Base-by-base conservation (phyloP, 2,888 invertebrate species). In the Eupithecia subfuscata region DNA sequence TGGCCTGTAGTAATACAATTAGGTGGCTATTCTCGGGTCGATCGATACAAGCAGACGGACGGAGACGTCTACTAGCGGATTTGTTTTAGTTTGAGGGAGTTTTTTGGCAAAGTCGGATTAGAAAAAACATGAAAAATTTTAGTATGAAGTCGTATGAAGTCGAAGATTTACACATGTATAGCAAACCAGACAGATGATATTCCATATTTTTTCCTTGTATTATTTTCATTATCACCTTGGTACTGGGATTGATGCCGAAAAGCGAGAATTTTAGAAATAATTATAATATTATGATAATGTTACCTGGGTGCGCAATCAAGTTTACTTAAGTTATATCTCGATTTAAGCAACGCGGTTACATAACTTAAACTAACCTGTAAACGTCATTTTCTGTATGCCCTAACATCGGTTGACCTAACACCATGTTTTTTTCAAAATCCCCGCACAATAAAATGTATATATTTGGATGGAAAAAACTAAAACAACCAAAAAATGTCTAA, bases 1-100 rank as follows among this genome's bases (percentile, higher is more conserved):
- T 60, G 12, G 34, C 37, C 40, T 69, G 43, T 69, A 8, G 43
- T 69, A 45, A 64, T 64, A 34, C 64, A 18, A 64, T 64, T 64
- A 64, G 64, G 34, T 34, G 64, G 30, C 34, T 64, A 64, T 64
- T 64, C 64, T 64, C 18, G 34, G 16, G 30, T 2, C 64, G 34
- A 18, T 64, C 64, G 64, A 64, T 64, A 64, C 64, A 18, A 16
- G 7, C 30, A 9, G 64, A 34, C 64, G 34, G 30, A 18, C 63
- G 25, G 25, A 25, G 63, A 64, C 30, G 0, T 64, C 2, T 14
- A 8, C 16, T 34, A 34, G 18, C 5, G 8, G 34, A 18, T 18
- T 8, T 64, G 64, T 18, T 16, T 30, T 18, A 64, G 30, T 3
- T 64, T 64, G 18, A 34, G 34, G 34, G 8, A 34, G n/a, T 0